A percentile compares a stretch with the other conserved stretches of the same genome.
These are phyloP conservation scores for Pangasianodon gigas DNA, from an alignment of 2,113 vertebrate species.

Conservation along the genomic window DNA sequence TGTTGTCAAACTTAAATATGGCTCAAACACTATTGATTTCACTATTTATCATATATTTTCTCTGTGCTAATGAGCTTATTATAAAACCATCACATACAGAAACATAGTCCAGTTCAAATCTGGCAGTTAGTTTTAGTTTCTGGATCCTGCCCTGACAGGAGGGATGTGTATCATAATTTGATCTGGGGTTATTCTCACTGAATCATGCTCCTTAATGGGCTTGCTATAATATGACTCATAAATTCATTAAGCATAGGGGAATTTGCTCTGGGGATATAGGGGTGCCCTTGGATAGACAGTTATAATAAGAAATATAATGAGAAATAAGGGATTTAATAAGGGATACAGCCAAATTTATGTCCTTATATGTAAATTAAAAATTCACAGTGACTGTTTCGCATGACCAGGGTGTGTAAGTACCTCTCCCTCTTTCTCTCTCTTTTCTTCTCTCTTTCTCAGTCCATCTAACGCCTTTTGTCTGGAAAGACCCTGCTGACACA, in stretches of 20 bases:
- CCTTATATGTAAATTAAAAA: background rate
- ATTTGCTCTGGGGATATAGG: background rate
- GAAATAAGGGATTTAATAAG: constrained; percentile 5
- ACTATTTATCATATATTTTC: background rate
- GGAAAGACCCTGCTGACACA: constrained; percentile 44
- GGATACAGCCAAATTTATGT: background rate
- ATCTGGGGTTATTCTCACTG: constrained; percentile 35
- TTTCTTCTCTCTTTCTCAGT: background rate
- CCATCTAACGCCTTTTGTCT: background rate
- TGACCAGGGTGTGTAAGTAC: background rate
- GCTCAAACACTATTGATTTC: background rate
- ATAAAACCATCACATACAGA: background rate
- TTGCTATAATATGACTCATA: constrained; percentile 6
- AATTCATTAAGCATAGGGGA: constrained; percentile 5
- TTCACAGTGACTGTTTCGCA: background rate
- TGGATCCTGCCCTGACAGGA: constrained; percentile 24
- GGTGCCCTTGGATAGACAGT: background rate
- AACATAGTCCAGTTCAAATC: background rate
- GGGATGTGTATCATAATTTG: constrained; percentile 24
- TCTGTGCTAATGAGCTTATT: background rate
- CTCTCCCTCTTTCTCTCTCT: background rate
- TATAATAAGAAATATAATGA: background rate
- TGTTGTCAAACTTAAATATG: background rate
- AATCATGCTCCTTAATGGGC: background rate
- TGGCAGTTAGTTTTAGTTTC: constrained; percentile 34